Evolutionary conservation across 2,797 vertebrate species (phyloP).

Genomic region (Odontamblyopus lacepedii): DNA sequence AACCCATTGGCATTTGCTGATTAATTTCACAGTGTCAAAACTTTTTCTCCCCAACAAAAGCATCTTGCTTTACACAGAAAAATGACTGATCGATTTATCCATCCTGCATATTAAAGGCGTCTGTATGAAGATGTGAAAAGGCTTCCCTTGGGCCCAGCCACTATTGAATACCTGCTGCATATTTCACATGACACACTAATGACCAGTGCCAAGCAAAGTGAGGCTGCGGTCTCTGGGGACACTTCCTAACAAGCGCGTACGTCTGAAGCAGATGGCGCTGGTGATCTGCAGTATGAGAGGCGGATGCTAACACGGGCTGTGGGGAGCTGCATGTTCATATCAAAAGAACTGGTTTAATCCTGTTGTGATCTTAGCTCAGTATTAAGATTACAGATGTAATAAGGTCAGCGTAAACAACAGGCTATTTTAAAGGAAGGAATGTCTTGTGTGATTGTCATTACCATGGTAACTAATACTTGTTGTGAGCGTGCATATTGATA

Average conservation of each 20-base stretch:
- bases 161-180: slow-evolving; percentile 32
- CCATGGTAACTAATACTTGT: background rate
- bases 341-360: slow-evolving; percentile 44
- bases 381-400: background rate
- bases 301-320: slow-evolving; percentile 40
- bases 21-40: background rate
- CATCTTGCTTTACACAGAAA: background rate
- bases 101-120: slow-evolving; percentile 10
- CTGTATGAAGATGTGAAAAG: slow-evolving; percentile 9
- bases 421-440: background rate
- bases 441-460: background rate
- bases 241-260: slow-evolving; percentile 33
- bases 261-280: slow-evolving; percentile 51
- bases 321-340: slow-evolving; percentile 34
- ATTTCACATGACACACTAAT: slow-evolving; percentile 33
- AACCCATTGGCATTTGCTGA: background rate
- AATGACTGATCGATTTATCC: background rate
- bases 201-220: slow-evolving; percentile 37
- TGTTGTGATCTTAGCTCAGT: slow-evolving; percentile 14
- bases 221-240: slow-evolving; percentile 42
- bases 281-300: slow-evolving; percentile 37
- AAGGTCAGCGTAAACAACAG: background rate
- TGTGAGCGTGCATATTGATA: background rate
- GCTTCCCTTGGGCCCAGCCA: slow-evolving; percentile 11
- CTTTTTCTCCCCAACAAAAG: background rate